Conservation (phyloP, 2,113 vertebrate species). For the Anser cygnoides region DNA sequence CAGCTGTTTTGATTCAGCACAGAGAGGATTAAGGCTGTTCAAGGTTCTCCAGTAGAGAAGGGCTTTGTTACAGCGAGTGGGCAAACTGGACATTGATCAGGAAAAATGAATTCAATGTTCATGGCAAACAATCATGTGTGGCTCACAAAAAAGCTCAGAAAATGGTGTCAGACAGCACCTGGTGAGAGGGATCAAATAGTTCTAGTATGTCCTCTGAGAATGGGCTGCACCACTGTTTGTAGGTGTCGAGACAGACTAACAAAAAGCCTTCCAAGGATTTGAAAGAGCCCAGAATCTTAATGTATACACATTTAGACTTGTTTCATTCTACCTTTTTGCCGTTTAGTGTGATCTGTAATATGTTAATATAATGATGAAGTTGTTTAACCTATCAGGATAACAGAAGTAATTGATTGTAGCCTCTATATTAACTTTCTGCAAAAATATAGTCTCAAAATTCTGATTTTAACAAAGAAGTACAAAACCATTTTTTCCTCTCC, state of each 20-base stretch:
- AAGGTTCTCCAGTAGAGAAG: not conserved
- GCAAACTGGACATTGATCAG: not conserved
- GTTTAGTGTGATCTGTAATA: not conserved
- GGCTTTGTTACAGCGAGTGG: not conserved
- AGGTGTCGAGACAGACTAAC: not conserved
- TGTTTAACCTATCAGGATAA: not conserved
- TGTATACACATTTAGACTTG: not conserved
- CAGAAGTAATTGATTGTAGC: rapidly evolving
- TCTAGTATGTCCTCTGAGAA: not conserved
- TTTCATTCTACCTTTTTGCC: not conserved
- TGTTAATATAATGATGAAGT: not conserved
- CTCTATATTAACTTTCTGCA: not conserved
- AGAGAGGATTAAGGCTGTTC: not conserved
- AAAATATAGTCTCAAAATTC: not conserved
- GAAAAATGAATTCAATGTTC: not conserved
- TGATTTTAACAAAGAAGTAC: not conserved
- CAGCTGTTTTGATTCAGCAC: not conserved
- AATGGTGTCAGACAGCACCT: not conserved
- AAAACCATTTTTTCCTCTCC: not conserved
- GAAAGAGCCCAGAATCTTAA: not conserved
- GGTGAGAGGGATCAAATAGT: not conserved
- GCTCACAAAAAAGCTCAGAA: not conserved
- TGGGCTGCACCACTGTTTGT: not conserved
- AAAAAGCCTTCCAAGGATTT: not conserved
- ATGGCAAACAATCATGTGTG: not conserved